Conservation (phyloP, 1,140 invertebrate genomes). For the Drosophila pectinifera region DNA sequence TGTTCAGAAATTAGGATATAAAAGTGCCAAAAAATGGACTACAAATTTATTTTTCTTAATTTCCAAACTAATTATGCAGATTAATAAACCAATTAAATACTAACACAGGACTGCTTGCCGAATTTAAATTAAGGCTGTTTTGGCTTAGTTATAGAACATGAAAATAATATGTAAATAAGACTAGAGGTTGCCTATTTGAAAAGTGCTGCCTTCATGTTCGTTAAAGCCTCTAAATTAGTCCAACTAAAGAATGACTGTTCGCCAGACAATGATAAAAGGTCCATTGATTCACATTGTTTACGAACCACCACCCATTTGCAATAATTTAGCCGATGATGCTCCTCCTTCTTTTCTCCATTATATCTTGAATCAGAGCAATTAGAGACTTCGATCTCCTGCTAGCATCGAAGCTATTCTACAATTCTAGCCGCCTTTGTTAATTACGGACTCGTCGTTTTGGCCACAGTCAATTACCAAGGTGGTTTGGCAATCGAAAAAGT, state of each 20-base stretch:
- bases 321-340: slow-evolving; percentile 1
- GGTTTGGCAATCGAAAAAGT: slow-evolving; percentile 55
- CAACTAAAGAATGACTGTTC: no score
- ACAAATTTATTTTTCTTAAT: no score
- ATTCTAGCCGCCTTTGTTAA: slow-evolving; percentile 19
- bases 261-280: neutral
- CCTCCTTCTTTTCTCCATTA: slow-evolving; percentile 5
- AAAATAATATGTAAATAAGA: neutral
- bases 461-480: slow-evolving; percentile 31
- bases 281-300: neutral
- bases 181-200: neutral
- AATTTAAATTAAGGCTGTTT: no score
- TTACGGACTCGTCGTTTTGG: slow-evolving; percentile 18
- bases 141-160: neutral
- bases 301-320: neutral
- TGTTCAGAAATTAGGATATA: no score
- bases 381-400: neutral
- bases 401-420: neutral
- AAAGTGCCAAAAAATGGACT: no score
- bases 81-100: no score
- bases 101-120: no score
- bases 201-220: neutral
- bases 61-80: no score
- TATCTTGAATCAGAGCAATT: slow-evolving; percentile 27
- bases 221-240: neutral